Evolutionary conservation across 2,113 vertebrate genomes (phyloP), one percentile per base, ranked within the genome.

Genomic region (Alexandromys fortis): DNA sequence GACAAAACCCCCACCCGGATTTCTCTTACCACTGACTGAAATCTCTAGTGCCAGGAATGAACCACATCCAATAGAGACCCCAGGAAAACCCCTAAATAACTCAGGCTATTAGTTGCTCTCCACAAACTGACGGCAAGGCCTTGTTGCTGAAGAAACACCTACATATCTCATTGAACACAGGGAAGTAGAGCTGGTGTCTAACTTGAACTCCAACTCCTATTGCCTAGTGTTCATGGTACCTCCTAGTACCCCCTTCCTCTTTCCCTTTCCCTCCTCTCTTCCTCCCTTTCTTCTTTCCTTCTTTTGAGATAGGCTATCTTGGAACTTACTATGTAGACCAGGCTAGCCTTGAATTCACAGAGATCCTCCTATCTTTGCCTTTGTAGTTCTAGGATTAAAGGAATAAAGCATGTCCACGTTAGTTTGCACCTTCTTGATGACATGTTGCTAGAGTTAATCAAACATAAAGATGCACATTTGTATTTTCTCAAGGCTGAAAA

Each of bases 251-350:
- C 35, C 33, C 35, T 21, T 10, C 8, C 70, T 42, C 8, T 17
- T 16, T 38, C 16, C 3, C 7, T 1, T 24, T 38, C 4, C 5
- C 8, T n/a, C 19, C 19, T 38, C 35, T 1, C 14, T 6, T 82
- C 19, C 35, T 58, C 55, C 12, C 49, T 52, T 52, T 52, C 49
- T 52, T 52, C 49, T 52, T 52, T 52, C 49, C 49, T 52, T 52
- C 3, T 52, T 52, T 52, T 52, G 49, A 52, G 12, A 52, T 52
- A 52, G 49, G 49, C 49, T 52, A 52, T 13, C 49, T 52, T 52
- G 49, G 49, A 52, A 52, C 49, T 52, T 52, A 52, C 49, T 52
- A 52, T n/a, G 35, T 38, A 75, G 73, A 75, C 38, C 22, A 58
- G 49, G 33, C 35, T 82, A n/a, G 33, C 35, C 79, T 82, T 24